Base-by-base conservation (phyloP, 2,888 invertebrate genomes). In the Brachypterus glaber region DNA sequence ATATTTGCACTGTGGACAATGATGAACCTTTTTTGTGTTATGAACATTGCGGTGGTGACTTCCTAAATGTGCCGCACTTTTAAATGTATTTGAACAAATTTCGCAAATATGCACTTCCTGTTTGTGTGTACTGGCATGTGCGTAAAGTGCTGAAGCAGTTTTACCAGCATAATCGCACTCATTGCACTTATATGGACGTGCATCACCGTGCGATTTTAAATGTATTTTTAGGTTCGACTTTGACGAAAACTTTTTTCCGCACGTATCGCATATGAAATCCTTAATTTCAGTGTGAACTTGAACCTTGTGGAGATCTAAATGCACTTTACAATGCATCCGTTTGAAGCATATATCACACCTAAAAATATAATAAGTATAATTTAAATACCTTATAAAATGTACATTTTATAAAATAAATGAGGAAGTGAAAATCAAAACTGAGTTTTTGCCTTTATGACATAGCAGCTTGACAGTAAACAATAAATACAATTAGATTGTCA, bases 101-200 rank as follows among this genome's bases (percentile, higher is more conserved):
- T 57, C 54, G 37, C 58, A 59, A 8, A 54, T 49, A 26, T 52
- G 50, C 4, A 48, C 26, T 21, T 55, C 53, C 16, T 52, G 46
- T 2, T 52, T 49, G 41, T 58, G 58, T 4, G 52, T 56, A 0
- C 54, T 48, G 52, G 52, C 56, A 40, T 58, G 58, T 2, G 52
- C 47, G 27, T 58, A 58, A 7, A 58, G 35, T 5, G 57, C 55
- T 1, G 57, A 56, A 12, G 58, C 54, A 4, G 58, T 58, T 15
- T 54, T 43, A 7, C 56, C 58, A 3, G 53, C 49, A 17, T 58
- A 58, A 30, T 47, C 31, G 39, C 58, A 58, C 3, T 52, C 17
- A 40, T 50, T 52, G 38, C 58, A 58, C 3, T 44, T 48, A 42
- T 57, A 57, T 3, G 44, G 37, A 11, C 58, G 47, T 14, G 50